These are phyloP conservation scores for Lithophane ornitopus DNA, from an alignment of 2,888 invertebrate species.

Conservation along the genomic window DNA sequence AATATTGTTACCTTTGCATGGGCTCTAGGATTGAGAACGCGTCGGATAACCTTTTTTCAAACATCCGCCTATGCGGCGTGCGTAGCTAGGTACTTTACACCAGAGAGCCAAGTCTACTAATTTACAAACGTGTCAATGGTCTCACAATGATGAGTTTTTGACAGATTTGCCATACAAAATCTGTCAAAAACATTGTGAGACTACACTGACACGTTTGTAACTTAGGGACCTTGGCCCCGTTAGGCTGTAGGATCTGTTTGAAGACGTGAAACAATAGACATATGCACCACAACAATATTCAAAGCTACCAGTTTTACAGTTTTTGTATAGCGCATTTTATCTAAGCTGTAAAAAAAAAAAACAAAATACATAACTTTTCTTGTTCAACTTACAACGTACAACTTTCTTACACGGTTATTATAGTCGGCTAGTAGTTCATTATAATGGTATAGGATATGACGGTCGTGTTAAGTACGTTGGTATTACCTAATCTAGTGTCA, in stretches of 20 bases:
- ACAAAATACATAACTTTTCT: neutral
- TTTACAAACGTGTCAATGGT: no score
- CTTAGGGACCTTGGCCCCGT: no score
- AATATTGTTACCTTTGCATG: neutral
- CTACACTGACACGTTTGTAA: no score
- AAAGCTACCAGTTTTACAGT: neutral
- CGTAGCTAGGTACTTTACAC: neutral
- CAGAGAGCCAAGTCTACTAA: no score
- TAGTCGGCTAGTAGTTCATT: neutral
- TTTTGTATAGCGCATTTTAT: neutral
- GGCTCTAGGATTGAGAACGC: neutral
- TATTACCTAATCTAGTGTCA: conserved; percentile 51
- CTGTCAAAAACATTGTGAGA: no score
- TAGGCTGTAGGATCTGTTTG: neutral
- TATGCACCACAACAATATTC: neutral
- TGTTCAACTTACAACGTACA: neutral
- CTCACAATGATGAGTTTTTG: no score
- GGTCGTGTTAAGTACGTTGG: conserved; percentile 18
- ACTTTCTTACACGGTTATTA: neutral
- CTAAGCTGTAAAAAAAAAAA: neutral
- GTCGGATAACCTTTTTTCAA: neutral
- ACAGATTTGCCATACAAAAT: no score
- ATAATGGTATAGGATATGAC: neutral
- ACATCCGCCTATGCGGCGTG: neutral
- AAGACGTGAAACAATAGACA: neutral